Evolutionary conservation across 2,797 vertebrate genomes (phyloP), one percentile per base, ranked within the genome.

Genomic region (Psittacula echo): DNA sequence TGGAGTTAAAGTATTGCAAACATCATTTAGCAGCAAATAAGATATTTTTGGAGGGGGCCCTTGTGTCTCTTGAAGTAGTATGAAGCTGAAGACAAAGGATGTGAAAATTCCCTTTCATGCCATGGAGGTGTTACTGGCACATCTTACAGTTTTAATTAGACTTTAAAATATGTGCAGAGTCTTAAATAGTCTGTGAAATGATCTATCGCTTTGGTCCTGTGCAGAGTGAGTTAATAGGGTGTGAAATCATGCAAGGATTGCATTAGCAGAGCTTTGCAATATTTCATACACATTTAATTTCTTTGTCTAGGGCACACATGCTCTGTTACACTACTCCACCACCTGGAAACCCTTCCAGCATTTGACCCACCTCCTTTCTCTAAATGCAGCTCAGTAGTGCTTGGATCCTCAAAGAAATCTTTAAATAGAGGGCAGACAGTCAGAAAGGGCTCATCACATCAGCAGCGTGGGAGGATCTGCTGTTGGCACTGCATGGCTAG

Each of bases 231-330:
- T 90, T 91, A 96, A 96, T 70, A 94, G 93, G 67, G 73, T 96
- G 92, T 90, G 93, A 97, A 96, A 97, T 94, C 91, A 91, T 60
- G 91, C 85, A 90, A 79, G 67, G 71, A 77, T 76, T 64, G 62
- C 80, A 79, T 90, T 91, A 94, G 85, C 80, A 68, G 53, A 87
- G 84, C 74, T 91, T 86, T 68, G 85, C 84, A 90, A 56, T 93
- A 90, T 93, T 94, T 83, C 90, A 94, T 66, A 80, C 34, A 44
- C 32, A 0, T 89, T 90, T 87, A 65, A 85, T 95, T 82, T 80
- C 95, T 90, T 92, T 89, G 88, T 92, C 84, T 89, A 47, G 62
- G 73, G 78, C 44, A 72, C 75, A 78, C 61, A 68, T 54, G 45
- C 84, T 87, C 83, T 65, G 70, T 89, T 85, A 92, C 6, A 0